Base-by-base conservation (phyloP, 2,797 vertebrate genomes). In the Clarias fuscus region DNA sequence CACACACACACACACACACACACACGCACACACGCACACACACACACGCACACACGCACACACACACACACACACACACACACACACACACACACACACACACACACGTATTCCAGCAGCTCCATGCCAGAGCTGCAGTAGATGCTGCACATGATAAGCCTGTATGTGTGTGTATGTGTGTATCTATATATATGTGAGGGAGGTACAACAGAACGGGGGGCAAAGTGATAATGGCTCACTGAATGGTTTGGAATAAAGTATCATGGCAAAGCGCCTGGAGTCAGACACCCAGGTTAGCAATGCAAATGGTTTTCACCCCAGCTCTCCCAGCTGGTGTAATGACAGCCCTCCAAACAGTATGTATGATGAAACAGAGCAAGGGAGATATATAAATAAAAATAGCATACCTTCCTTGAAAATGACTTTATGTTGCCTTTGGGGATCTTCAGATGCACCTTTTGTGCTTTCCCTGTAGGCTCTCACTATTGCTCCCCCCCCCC, bases 211-310 rank as follows among this genome's bases (percentile, higher is more conserved):
- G 86, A 93, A 92, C 90, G 92, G 89, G 80, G 92, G 91, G 91
- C 90, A 90, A 94, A 96, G 94, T 93, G 94, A 98, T 98, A 99
- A 99, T 98, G 96, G 96, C 90, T 95, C 95, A 94, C 95, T 97
- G 96, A 98, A 97, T 96, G 95, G 95, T 95, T 94, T 96, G 95
- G 95, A 97, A 96, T 94, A 95, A 94, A 96, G 96, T 96, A 96
- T 98, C 96, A 97, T 96, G 92, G 95, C 96, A 94, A 92, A 96
- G 95, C 93, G 97, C 97, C 97, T 95, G 96, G 95, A 98, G 97
- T 98, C 97, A 97, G 95, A 96, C 95, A 94, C 94, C 94, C 96
- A 93, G 95, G 95, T 94, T 95, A 95, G 95, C 95, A 95, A 95
- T 96, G 95, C 94, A 95, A 96, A 94, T 95, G 95, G 92, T 93